Conservation (phyloP, 2,888 invertebrate species). For the Scaptomyza reducta region DNA sequence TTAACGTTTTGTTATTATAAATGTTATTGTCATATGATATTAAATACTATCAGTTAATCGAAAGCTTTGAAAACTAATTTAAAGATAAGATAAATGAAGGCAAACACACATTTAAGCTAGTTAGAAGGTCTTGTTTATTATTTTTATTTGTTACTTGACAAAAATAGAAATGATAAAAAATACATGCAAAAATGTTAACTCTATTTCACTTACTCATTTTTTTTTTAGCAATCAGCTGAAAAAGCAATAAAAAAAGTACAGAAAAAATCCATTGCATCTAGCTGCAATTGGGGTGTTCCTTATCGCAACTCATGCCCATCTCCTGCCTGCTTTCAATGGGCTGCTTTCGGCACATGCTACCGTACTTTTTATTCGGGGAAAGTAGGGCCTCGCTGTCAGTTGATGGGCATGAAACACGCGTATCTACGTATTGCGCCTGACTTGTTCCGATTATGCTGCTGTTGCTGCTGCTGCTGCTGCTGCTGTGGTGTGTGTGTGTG, state of each 20-base stretch:
- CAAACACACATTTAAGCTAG: too few species aligned
- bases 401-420: constrained; percentile 58
- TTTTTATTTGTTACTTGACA: too few species aligned
- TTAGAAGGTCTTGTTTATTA: background rate
- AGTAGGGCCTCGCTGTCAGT: background rate
- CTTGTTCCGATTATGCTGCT: constrained; percentile 60
- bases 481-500: background rate
- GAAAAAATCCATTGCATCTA: background rate
- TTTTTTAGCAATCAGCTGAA: background rate
- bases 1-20: background rate
- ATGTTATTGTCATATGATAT: background rate
- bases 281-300: background rate
- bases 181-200: too few species aligned
- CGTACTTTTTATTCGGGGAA: background rate
- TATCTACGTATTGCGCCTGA: constrained; percentile 72
- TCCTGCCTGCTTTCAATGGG: constrained; percentile 4
- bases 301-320: background rate
- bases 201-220: too few species aligned
- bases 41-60: background rate
- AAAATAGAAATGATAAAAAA: too few species aligned
- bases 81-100: background rate
- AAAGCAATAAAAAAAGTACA: background rate
- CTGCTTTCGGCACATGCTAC: background rate
- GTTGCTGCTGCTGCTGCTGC: background rate
- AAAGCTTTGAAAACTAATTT: background rate